Percentiles rank a stretch among this genome's conserved stretches.
phyloP scores from a whole-genome alignment of 2,888 invertebrate genomes.

The Anorthoa munda region DNA sequence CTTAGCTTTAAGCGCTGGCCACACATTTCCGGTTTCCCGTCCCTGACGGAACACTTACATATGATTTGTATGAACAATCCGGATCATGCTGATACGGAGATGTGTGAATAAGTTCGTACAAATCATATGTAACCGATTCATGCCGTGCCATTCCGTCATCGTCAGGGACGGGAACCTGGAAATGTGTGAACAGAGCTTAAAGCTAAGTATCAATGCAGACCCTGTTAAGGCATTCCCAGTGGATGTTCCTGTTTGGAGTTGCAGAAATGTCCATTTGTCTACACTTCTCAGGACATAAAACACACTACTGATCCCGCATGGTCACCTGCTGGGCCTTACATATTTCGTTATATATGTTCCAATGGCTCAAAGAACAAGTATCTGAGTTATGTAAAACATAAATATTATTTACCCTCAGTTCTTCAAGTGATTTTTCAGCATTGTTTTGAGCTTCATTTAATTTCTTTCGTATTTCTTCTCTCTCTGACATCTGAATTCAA shows the following conservation, averaged over 20 bases:
- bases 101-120: too few relatives aligned
- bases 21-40: too few relatives aligned
- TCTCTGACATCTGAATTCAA: slow-evolving; percentile 78
- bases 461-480: slow-evolving; percentile 81
- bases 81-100: too few relatives aligned
- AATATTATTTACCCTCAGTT: slow-evolving; percentile 75
- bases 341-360: neutral
- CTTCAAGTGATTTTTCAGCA: slow-evolving; percentile 78
- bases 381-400: neutral
- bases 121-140: too few relatives aligned
- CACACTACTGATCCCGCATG: neutral
- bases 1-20: too few relatives aligned
- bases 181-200: too few relatives aligned
- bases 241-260: neutral
- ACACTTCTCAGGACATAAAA: neutral
- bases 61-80: too few relatives aligned
- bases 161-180: too few relatives aligned
- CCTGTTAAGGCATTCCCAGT: too few relatives aligned
- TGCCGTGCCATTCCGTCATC: too few relatives aligned
- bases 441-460: slow-evolving; percentile 78
- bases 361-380: neutral
- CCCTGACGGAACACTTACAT: too few relatives aligned
- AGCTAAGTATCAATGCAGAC: too few relatives aligned
- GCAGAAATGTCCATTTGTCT: neutral
- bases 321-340: neutral